Conservation (phyloP, 1,140 invertebrate species). For the Mizuhopecten yessoensis region DNA sequence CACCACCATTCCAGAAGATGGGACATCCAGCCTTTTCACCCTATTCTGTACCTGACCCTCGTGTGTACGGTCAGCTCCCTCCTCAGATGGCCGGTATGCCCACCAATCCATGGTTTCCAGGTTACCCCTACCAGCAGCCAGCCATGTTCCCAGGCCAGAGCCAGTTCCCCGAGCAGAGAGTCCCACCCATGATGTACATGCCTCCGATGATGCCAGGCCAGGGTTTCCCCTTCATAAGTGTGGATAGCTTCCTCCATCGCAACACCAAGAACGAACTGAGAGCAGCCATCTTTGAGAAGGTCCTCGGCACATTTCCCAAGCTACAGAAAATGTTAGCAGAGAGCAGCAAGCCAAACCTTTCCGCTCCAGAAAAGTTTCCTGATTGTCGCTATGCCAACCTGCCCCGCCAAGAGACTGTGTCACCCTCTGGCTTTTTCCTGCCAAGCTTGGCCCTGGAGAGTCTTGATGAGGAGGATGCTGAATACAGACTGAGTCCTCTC, state of each 20-base stretch:
- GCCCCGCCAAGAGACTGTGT: not conserved
- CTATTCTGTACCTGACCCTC: not conserved
- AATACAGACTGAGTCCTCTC: slow-evolving; percentile 14
- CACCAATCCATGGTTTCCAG: not conserved
- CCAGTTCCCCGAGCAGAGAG: not conserved
- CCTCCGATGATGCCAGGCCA: not conserved
- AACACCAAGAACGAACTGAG: slow-evolving; percentile 54
- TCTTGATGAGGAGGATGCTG: slow-evolving; percentile 35
- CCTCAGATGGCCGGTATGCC: not conserved
- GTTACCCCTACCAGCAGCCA: not conserved
- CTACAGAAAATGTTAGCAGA: slow-evolving; percentile 43
- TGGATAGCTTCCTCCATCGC: not conserved
- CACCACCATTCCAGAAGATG: not conserved
- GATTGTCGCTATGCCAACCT: slow-evolving; percentile 41
- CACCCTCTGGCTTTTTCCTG: not conserved
- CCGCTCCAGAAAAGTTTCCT: not conserved
- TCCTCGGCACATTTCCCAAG: slow-evolving; percentile 57
- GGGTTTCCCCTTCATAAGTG: not conserved
- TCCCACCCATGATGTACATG: slow-evolving; percentile 10
- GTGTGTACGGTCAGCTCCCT: not conserved
- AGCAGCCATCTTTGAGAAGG: slow-evolving; percentile 53
- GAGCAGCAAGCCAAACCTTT: slow-evolving; percentile 41
- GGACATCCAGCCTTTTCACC: not conserved
- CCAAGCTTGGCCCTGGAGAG: not conserved
- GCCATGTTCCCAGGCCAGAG: not conserved